Base-by-base conservation (phyloP, 2,113 vertebrate species). In the Mobula hypostoma region DNA sequence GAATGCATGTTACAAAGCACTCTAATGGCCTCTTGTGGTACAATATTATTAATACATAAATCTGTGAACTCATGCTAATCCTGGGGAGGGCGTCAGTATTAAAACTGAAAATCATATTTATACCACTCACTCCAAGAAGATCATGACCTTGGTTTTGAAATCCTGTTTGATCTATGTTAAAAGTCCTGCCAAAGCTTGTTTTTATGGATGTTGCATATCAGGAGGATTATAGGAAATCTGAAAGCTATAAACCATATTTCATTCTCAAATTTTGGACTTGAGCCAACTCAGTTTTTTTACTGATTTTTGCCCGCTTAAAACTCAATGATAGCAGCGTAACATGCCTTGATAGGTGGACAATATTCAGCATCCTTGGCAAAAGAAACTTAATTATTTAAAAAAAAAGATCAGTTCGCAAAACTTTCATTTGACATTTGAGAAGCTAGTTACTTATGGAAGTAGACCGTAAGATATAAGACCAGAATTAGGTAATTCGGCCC, bases 101-200 rank as follows among this genome's bases (percentile, higher is more conserved):
- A 56, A 93, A 76, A 14, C 11, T 40, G 72, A 74, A 74, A 17
- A 93, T 72, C 74, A 36, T 21, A 70, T 32, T 74, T 74, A 68
- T 24, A 36, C 40, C 68, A 93, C 68, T 48, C 48, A 14, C 74
- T 48, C 68, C 32, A 93, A 74, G 36, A 93, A 56, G 72, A 32
- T 70, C 3, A 4, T 74, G 70, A 76, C 40, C 72, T 29, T 36
- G 48, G 21, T 40, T 72, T 27, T 21, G 0, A 14, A 93, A 56
- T 87, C 24, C 21, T 61, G 83, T 87, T 61, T 87, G 83, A 61
- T 93, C 91, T 93, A 70, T 48, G 40, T 93, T 24, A 40, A 66
- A 90, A 90, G 83, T 32, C 14, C n/a, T 3, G 17, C 8, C 15
- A 1, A n/a, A 32, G 36, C 1, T 48, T 76, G 40, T 74, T 74